Base-by-base conservation (phyloP, 2,113 vertebrate genomes). In the Hydropotes inermis region DNA sequence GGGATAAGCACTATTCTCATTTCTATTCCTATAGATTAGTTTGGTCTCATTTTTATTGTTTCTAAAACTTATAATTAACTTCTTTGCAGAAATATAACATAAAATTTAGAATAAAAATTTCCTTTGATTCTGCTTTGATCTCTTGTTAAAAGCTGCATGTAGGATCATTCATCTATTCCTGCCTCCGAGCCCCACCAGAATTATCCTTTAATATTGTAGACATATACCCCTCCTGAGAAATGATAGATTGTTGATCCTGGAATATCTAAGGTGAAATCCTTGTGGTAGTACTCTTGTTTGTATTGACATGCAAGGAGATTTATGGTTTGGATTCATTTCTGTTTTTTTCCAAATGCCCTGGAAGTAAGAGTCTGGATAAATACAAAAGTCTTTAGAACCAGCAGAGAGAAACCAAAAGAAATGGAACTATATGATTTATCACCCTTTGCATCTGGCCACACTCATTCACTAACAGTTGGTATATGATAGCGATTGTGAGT, bases 21-120 rank as follows among this genome's bases (percentile, higher is more conserved):
- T 97, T 95, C 7, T 91, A 21, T 90, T 12, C 58, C 10, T 14
- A 88, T 52, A 85, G 45, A 87, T 97, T 87, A 17, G 13, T 95
- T 97, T 97, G n/a, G 25, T 95, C 70, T 97, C 30, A 54, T 81
- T 96, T 94, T 81, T 95, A 43, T 91, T 87, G 33, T 95, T 94
- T 98, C 96, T 89, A 87, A 96, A 95, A 50, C 21, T 74, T 96
- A 39, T 36, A 94, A 79, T 74, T 89, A 16, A 97, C 92, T 91
- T 96, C 39, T 89, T 95, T 92, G 36, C 19, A 89, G 17, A 88
- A 90, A 95, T 82, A 61, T 52, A 78, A 89, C 39, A 45, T 79
- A 93, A 33, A n/a, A 94, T 94, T 93, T 90, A 95, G 16, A 98
- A 98, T 92, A 83, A 91, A 97, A 93, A 84, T 96, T 25, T 45